Percentiles rank a stretch among this genome's conserved stretches.
Evolutionary conservation across 2,797 vertebrate species (phyloP).

Genomic region (Pelobates cultripes): DNA sequence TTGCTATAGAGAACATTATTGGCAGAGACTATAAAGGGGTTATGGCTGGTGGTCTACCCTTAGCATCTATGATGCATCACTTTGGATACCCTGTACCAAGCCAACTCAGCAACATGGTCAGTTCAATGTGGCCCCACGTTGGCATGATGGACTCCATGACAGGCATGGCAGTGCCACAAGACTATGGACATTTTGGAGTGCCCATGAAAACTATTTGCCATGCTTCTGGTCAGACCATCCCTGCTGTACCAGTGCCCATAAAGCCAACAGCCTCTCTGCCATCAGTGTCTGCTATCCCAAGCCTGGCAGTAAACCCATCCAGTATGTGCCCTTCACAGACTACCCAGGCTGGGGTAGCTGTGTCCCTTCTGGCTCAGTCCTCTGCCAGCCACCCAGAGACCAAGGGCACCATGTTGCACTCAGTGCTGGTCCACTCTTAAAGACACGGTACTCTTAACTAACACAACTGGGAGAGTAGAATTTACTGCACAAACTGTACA

Average conservation of each 20-base stretch:
- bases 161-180: conserved; percentile 78
- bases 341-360: conserved; percentile 64
- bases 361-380: conserved; percentile 77
- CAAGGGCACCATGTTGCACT: conserved; percentile 82
- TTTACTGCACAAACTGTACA: too few species aligned
- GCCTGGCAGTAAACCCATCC: conserved; percentile 67
- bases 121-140: conserved; percentile 94
- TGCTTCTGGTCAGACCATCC: conserved; percentile 80
- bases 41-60: conserved; percentile 86
- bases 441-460: not conserved
- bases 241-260: conserved; percentile 91
- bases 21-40: conserved; percentile 93
- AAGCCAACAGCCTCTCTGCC: conserved; percentile 88
- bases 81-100: conserved; percentile 89
- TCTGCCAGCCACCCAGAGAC: conserved; percentile 72
- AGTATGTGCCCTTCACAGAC: conserved; percentile 76
- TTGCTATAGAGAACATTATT: conserved; percentile 96
- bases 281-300: conserved; percentile 69
- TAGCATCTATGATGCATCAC: conserved; percentile 97
- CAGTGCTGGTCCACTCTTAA: conserved; percentile 83
- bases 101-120: conserved; percentile 88
- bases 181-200: conserved; percentile 89
- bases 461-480: too few species aligned
- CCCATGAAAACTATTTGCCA: conserved; percentile 91
- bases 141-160: conserved; percentile 89